Evolutionary conservation across 2,888 invertebrate genomes (phyloP).

Genomic region (Miltochrista miniata): DNA sequence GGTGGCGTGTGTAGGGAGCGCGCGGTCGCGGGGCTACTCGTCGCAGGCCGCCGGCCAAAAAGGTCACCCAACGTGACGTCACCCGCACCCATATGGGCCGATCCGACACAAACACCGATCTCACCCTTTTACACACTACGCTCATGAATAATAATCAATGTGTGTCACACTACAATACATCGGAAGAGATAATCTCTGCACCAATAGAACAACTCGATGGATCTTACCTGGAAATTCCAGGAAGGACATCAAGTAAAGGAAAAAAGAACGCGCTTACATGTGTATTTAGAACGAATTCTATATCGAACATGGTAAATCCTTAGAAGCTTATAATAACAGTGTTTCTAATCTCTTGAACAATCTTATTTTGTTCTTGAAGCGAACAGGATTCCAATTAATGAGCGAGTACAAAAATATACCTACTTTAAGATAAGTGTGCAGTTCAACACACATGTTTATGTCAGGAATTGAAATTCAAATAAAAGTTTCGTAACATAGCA

Average conservation of each 20-base stretch:
- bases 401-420: slow-evolving; percentile 2
- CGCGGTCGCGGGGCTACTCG: slow-evolving; percentile 55
- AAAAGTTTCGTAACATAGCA: slow-evolving; percentile 52
- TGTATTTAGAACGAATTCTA: no score
- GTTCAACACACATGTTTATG: slow-evolving; percentile 18
- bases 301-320: no score
- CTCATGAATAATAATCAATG: slow-evolving; percentile 53
- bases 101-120: slow-evolving; percentile 47
- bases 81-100: slow-evolving; percentile 72
- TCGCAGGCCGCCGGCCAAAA: slow-evolving; percentile 73
- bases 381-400: slow-evolving; percentile 1
- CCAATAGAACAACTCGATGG: neutral
- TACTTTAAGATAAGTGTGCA: neutral
- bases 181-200: slow-evolving; percentile 11
- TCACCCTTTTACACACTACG: slow-evolving; percentile 55
- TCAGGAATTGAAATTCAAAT: slow-evolving; percentile 32
- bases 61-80: slow-evolving; percentile 80
- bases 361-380: slow-evolving; percentile 6
- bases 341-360: no score
- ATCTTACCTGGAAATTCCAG: no score
- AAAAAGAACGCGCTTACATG: no score
- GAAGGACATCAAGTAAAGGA: no score
- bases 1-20: slow-evolving; percentile 72
- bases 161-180: slow-evolving; percentile 26
- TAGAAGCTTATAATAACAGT: no score